Evolutionary conservation across 2,113 vertebrate species (phyloP).

Genomic region (Lethenteron reissneri): DNA sequence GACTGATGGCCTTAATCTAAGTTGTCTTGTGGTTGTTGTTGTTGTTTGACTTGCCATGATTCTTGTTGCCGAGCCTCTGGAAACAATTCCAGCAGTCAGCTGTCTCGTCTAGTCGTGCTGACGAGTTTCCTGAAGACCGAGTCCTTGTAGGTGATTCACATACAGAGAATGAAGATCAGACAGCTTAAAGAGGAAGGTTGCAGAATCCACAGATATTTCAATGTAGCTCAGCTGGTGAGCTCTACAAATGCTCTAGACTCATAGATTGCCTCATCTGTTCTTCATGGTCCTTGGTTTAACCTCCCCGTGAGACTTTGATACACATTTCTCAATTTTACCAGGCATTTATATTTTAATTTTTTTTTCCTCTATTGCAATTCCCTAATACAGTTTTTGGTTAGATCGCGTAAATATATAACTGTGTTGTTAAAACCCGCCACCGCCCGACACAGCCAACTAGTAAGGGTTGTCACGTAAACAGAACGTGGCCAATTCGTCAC

Average conservation of each 20-base stretch:
- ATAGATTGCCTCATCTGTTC: background rate
- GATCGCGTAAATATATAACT: too few species aligned
- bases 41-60: background rate
- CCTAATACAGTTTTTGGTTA: background rate
- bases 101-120: background rate
- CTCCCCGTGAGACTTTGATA: background rate
- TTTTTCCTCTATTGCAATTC: background rate
- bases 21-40: too few species aligned
- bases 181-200: background rate
- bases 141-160: background rate
- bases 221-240: background rate
- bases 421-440: too few species aligned
- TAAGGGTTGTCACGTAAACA: too few species aligned
- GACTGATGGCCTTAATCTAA: too few species aligned
- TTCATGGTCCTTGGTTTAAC: background rate
- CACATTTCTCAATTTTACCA: background rate
- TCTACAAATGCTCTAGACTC: background rate
- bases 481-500: too few species aligned
- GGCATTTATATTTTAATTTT: background rate
- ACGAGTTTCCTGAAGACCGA: background rate
- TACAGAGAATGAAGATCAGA: background rate
- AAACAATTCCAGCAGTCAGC: background rate
- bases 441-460: too few species aligned
- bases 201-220: background rate
- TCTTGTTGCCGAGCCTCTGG: slow-evolving; percentile 3